phyloP scores from a whole-genome alignment of 2,797 vertebrate genomes.

The Paramormyrops hopkinsi region DNA sequence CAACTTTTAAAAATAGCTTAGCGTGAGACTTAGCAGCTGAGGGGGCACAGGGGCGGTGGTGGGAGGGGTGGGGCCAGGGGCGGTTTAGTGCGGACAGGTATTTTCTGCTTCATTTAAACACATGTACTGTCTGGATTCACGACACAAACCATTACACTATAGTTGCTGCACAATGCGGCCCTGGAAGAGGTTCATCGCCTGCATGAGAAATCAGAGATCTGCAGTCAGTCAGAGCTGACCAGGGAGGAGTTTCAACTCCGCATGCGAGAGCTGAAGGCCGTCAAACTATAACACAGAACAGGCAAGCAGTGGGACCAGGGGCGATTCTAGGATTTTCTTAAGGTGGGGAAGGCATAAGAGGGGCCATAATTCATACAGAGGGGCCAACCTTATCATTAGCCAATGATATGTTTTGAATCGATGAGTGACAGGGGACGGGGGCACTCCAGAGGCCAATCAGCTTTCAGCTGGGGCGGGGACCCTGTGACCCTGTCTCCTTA shows the following conservation, averaged over 20 bases:
- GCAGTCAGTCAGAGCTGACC: not conserved
- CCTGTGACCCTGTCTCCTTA: not conserved
- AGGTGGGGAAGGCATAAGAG: not conserved
- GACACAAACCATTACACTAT: not conserved
- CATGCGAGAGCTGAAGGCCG: not conserved
- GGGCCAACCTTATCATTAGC: not conserved
- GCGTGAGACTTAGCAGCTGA: not conserved
- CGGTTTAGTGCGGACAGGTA: not conserved
- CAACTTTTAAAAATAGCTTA: slow-evolving; percentile 2
- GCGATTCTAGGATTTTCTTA: not conserved
- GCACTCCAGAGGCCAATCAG: not conserved
- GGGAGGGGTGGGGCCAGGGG: not conserved
- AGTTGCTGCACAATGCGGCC: not conserved
- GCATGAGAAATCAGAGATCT: not conserved
- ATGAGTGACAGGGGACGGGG: not conserved
- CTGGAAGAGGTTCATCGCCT: not conserved
- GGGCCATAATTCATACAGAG: not conserved
- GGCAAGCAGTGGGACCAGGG: not conserved
- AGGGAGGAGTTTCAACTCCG: not conserved
- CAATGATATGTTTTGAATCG: not conserved
- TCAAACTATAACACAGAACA: not conserved
- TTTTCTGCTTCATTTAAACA: not conserved
- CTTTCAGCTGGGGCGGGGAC: not conserved
- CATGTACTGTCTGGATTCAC: not conserved
- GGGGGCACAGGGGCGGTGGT: not conserved